Evolutionary conservation across 2,888 invertebrate genomes (phyloP).

Genomic region (Diarsia rubi): DNA sequence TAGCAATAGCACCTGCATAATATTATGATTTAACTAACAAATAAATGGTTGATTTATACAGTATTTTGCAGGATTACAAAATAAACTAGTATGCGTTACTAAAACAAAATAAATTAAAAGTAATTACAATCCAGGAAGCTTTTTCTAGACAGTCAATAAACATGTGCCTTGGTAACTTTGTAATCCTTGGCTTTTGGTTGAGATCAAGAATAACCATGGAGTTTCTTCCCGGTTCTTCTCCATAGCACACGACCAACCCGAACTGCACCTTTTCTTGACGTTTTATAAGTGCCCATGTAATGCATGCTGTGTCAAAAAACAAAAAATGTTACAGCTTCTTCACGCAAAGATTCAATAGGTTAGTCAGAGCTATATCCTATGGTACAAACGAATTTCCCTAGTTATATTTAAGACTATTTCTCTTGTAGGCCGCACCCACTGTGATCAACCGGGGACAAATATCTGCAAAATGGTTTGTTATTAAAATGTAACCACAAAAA

Average conservation of each 20-base stretch:
- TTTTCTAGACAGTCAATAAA: neutral
- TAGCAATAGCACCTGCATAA: conserved; percentile 1
- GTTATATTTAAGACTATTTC: no score
- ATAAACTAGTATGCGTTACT: neutral
- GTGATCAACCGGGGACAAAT: neutral
- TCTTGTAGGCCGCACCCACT: neutral
- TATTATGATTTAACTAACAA: conserved; percentile 19
- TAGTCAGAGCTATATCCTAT: neutral
- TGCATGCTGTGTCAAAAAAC: no score
- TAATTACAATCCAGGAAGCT: neutral
- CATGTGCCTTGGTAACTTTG: neutral
- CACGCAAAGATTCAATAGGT: neutral
- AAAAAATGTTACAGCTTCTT: neutral
- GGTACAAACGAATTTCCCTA: neutral
- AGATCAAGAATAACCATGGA: neutral
- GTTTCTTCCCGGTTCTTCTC: no score
- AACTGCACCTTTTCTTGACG: no score
- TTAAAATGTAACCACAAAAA: neutral
- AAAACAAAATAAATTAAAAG: neutral
- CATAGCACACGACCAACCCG: no score
- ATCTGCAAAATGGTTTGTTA: neutral
- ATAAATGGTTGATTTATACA: neutral
- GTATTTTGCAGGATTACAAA: neutral
- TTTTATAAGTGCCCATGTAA: no score
- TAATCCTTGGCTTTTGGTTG: neutral